Base-by-base conservation (phyloP, 2,113 vertebrate genomes). In the Psephotus haematonotus region DNA sequence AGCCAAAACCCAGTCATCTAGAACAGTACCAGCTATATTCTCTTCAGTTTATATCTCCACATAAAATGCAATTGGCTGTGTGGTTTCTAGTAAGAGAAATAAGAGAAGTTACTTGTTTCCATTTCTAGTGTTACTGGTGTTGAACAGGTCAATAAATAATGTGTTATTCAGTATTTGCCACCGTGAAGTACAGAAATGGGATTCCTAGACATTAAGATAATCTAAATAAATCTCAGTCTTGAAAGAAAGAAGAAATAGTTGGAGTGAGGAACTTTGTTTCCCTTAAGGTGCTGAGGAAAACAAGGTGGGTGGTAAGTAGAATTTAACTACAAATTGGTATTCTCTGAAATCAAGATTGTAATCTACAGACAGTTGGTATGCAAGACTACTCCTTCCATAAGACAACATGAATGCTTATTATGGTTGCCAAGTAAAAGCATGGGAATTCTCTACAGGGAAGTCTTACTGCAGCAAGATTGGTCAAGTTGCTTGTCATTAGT, bases 241-340 rank as follows among this genome's bases (percentile, higher is more conserved):
- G 79, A 76, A 39, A 16, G 57, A 46, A 59, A 60, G 37, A n/a
- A 53, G 41, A 53, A 86, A 50, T 3, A 13, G 7, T 46, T 85
- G 70, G 46, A 27, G n/a, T 17, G 24, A 41, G 49, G 87, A 33
- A 23, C 82, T 95, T 20, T 43, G 37, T 67, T 89, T 28, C 20
- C 39, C 17, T 69, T 35, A 43, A 70, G 28, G 72, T 74, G 47
- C 46, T 71, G 76, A 65, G 52, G 62, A n/a, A 57, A 88, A 78
- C 88, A 44, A 81, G 23, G 74, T 94, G 93, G 90, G 95, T 93
- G 95, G 88, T 60, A 23, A 68, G 64, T 75, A 65, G 64, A 43
- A 64, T 86, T 93, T 83, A n/a, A 62, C 53, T 86, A 29, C 88
- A 93, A 55, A 77, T 19, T 12, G 41, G 39, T 37, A 2, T 86